Evolutionary conservation across 2,113 vertebrate genomes (phyloP).

Genomic region (Eretmochelys imbricata): DNA sequence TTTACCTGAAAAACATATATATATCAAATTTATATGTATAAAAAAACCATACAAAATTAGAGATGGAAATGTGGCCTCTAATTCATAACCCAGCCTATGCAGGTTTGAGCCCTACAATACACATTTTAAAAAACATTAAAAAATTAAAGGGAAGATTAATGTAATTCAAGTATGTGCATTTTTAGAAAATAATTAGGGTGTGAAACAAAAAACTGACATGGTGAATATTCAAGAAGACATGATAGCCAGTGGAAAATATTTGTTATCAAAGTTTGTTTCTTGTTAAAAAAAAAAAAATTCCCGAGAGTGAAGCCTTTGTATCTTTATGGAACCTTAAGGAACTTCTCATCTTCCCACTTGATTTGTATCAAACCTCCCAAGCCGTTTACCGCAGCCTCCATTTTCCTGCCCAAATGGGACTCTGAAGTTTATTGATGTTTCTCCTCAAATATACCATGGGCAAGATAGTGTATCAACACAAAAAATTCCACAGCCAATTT

Average conservation of each 20-base stretch:
- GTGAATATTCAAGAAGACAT: not conserved
- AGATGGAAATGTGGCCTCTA: not conserved
- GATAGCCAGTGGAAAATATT: not conserved
- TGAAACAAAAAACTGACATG: not conserved
- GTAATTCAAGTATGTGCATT: not conserved
- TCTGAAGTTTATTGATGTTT: not conserved
- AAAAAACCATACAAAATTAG: not conserved
- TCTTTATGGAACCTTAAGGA: not conserved
- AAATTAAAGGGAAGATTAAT: not conserved
- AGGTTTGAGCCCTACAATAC: not conserved
- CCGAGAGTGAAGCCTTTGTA: not conserved
- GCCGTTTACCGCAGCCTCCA: not conserved
- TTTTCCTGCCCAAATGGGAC: not conserved
- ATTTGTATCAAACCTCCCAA: not conserved
- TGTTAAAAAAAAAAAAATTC: not conserved
- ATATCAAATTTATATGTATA: not conserved
- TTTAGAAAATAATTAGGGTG: not conserved
- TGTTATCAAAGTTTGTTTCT: not conserved
- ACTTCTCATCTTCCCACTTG: not conserved
- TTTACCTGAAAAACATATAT: conserved; percentile 86
- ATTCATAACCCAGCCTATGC: not conserved
- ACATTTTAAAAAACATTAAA: not conserved
- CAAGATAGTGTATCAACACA: not conserved
- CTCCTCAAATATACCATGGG: not conserved
- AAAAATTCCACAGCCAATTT: not conserved